Base-by-base conservation (phyloP, 2,797 vertebrate genomes). In the Schizopygopsis malacanthus region DNA sequence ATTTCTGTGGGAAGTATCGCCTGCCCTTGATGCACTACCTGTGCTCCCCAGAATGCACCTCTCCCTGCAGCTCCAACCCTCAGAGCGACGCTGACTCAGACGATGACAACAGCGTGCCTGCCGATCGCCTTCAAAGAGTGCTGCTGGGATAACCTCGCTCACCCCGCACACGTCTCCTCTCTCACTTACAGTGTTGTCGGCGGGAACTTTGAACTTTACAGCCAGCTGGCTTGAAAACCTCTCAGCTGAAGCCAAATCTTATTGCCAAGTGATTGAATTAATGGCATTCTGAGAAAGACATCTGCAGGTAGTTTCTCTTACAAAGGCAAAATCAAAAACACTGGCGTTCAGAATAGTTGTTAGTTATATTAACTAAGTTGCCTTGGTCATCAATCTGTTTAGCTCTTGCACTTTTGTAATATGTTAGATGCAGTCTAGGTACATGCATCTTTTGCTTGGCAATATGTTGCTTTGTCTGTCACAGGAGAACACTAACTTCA, bases 1-100 rank as follows among this genome's bases (percentile, higher is more conserved):
- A 99, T 94, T 99, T 99, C 94, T 99, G 98, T 47, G 98, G 98
- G 72, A 99, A 99, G 94, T 99, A 99, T 61, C 97, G 98, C 4
- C 96, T 99, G 71, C 98, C 98, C 0, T 95, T 99, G 91, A 99
- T 99, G 98, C 98, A 99, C 94, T 99, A 99, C 94, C 94, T 99
- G 94, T 99, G 98, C 94, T 99, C 98, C 39, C 98, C 98, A 6
- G 97, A 95, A 92, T 99, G 98, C 93, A 98, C 97, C 41, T 97
- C 97, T 37, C 97, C 98, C 86, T 98, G 98, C 93, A 97, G 96
- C 94, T 99, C 98, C 78, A 97, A 97, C 85, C 97, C 98, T 12
- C 98, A 98, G 93, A 99, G 98, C 0, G 98, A 99, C 39, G 97
- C 98, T 0, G 98, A 99, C 91, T 99, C 98, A 0, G 98, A 99